Percentiles rank a stretch among this genome's conserved stretches.
Conservation (phyloP, 2,797 vertebrate species). For the Chelmon rostratus region DNA sequence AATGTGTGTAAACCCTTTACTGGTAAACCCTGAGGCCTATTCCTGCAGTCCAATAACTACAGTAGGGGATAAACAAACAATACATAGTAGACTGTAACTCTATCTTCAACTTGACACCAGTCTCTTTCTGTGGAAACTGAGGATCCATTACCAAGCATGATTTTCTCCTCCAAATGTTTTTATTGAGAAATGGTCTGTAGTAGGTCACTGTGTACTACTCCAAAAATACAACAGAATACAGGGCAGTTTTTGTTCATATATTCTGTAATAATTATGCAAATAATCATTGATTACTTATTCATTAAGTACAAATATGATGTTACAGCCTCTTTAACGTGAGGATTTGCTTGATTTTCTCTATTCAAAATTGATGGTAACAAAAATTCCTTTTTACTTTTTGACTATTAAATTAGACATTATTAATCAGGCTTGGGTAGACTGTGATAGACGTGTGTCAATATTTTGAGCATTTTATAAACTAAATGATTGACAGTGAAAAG, state of each 20-base stretch:
- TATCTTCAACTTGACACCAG: slow-evolving; percentile 58
- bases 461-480: neutral
- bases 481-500: neutral
- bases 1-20: slow-evolving; percentile 35
- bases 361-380: neutral
- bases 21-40: slow-evolving; percentile 25
- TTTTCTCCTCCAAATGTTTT: slow-evolving; percentile 22
- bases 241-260: neutral
- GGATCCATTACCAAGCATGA: slow-evolving; percentile 38
- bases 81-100: slow-evolving; percentile 48
- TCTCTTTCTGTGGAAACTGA: slow-evolving; percentile 42
- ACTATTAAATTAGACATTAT: neutral
- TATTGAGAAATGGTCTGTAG: slow-evolving; percentile 30
- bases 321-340: neutral
- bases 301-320: neutral
- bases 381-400: no score
- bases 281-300: neutral
- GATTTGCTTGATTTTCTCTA: neutral
- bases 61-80: slow-evolving; percentile 50
- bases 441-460: neutral
- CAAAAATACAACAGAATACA: slow-evolving; percentile 1
- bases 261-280: neutral
- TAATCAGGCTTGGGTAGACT: neutral
- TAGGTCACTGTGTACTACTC: neutral
- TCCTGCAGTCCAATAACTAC: slow-evolving; percentile 15